These are phyloP conservation scores for Hololepta plana DNA, from an alignment of 2,888 invertebrate genomes.

Conservation along the genomic window DNA sequence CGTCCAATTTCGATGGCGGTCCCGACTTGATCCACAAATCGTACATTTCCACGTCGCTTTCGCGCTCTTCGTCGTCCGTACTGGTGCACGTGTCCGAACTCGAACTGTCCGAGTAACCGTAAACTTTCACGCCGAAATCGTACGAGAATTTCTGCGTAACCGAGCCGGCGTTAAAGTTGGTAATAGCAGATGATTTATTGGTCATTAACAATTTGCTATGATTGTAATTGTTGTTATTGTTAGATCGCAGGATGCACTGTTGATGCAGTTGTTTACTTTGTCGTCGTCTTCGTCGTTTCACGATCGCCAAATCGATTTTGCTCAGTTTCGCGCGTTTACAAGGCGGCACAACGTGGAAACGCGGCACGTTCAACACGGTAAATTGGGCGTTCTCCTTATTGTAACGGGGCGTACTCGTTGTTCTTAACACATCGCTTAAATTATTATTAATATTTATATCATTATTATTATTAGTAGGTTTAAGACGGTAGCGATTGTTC, in stretches of 20 bases:
- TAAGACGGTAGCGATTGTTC: constrained; percentile 4
- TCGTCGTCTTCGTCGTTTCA: constrained; percentile 18
- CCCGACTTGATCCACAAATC: constrained; percentile 36
- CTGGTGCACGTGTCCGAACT: constrained; percentile 31
- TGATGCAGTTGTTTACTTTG: too few relatives aligned
- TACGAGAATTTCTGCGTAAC: constrained; percentile 4
- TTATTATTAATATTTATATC: constrained; percentile 6
- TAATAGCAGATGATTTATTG: too few relatives aligned
- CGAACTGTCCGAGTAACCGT: constrained; percentile 24
- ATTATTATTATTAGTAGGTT: constrained; percentile 8
- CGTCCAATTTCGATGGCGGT: constrained; percentile 31
- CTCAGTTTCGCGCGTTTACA: constrained; percentile 21
- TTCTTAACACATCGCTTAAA: constrained; percentile 5
- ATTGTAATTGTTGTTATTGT: too few relatives aligned
- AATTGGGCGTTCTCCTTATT: constrained; percentile 10
- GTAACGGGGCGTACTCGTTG: constrained; percentile 8
- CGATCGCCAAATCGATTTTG: constrained; percentile 25
- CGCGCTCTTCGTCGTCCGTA: constrained; percentile 22
- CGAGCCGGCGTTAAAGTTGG: too few relatives aligned
- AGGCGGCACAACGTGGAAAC: constrained; percentile 14
- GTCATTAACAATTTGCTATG: too few relatives aligned
- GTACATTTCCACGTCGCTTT: constrained; percentile 21
- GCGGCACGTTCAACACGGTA: constrained; percentile 24
- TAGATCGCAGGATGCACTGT: too few relatives aligned
- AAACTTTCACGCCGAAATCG: constrained; percentile 20